Evolutionary conservation across 2,113 vertebrate species (phyloP).

Genomic region (Saccopteryx bilineata): DNA sequence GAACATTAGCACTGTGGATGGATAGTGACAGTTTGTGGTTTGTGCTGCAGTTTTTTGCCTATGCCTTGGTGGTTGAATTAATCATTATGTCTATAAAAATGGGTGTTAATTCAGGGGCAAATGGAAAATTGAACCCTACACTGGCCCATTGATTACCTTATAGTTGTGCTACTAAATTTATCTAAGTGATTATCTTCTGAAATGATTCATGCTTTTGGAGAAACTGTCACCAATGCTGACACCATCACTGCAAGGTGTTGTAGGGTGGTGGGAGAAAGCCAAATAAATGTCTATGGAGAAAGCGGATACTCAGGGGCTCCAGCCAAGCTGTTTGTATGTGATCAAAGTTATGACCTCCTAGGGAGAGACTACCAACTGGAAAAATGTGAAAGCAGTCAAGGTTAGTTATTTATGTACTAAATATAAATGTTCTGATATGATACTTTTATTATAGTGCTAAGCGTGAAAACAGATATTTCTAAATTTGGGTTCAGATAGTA

Average conservation of each 20-base stretch:
- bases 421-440: background rate
- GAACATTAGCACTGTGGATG: background rate
- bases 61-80: background rate
- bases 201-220: background rate
- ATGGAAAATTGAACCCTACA: constrained; percentile 57
- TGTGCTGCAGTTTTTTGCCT: constrained; percentile 48
- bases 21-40: constrained; percentile 33
- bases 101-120: constrained; percentile 56
- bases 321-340: background rate
- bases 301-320: background rate
- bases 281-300: background rate
- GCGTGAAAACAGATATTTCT: constrained; percentile 41
- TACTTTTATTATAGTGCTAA: constrained; percentile 39
- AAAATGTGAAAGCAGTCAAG: constrained; percentile 17
- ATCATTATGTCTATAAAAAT: constrained; percentile 52
- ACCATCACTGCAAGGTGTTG: background rate
- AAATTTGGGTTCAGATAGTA: constrained; percentile 5
- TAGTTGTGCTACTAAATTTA: constrained; percentile 28
- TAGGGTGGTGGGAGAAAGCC: background rate
- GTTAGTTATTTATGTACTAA: constrained; percentile 7
- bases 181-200: constrained; percentile 21
- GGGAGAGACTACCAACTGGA: background rate
- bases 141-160: constrained; percentile 15
- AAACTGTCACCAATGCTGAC: background rate
- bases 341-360: background rate